These are phyloP conservation scores for Bursaphelenchus okinawaensis DNA, from an alignment of 2,888 invertebrate genomes.

Conservation along the genomic window DNA sequence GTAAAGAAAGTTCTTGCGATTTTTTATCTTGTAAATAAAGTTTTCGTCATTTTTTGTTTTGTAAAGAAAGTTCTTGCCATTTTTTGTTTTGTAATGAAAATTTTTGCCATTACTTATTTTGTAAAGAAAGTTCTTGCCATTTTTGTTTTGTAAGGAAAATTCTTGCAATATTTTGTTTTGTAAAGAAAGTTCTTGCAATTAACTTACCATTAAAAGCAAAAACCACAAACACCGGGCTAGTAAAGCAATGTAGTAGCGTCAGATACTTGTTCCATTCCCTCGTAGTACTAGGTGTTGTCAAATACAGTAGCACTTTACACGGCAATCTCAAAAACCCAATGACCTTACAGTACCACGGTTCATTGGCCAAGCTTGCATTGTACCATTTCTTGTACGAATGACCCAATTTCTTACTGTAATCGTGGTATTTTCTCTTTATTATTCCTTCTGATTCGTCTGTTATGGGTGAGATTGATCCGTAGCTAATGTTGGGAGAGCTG, in stretches of 20 bases:
- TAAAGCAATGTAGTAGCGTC: conserved; percentile 63
- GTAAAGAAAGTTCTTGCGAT: not conserved
- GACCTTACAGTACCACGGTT: conserved; percentile 3
- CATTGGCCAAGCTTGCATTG: not conserved
- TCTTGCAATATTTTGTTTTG: not conserved
- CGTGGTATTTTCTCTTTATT: not conserved
- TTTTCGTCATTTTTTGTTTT: too few species aligned
- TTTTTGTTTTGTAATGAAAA: not conserved
- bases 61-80: not conserved
- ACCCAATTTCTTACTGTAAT: not conserved
- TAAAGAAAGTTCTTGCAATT: not conserved
- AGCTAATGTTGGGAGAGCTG: not conserved
- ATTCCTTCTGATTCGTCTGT: not conserved
- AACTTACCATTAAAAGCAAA: conserved; percentile 40
- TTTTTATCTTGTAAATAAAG: too few species aligned
- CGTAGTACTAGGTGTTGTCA: conserved; percentile 65
- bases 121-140: not conserved
- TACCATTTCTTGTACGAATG: not conserved
- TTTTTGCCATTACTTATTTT: not conserved
- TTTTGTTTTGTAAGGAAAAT: not conserved
- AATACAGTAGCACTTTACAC: conserved; percentile 62
- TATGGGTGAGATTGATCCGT: not conserved
- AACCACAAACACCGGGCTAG: conserved; percentile 59
- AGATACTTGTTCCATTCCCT: conserved; percentile 64
- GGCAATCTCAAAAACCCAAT: conserved; percentile 56